Evolutionary conservation across 2,888 invertebrate genomes (phyloP).

Genomic region (Drosophila affinis): DNA sequence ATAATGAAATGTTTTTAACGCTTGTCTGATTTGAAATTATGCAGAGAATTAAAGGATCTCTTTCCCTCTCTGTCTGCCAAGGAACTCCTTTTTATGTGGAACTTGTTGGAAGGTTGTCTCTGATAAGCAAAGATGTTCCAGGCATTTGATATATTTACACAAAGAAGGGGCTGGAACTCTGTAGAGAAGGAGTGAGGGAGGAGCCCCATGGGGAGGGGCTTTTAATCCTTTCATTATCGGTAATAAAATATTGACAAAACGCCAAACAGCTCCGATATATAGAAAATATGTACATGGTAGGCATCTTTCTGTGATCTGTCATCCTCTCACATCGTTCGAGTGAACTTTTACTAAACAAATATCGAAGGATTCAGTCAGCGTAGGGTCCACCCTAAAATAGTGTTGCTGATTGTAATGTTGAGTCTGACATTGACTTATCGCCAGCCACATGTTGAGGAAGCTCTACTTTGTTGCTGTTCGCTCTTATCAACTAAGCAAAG

Average conservation of each 20-base stretch:
- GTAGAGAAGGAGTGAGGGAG: background rate
- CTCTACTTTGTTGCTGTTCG: constrained; percentile 30
- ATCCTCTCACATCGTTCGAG: too few species aligned
- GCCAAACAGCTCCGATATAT: background rate
- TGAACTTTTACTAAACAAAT: too few species aligned
- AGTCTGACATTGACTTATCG: background rate
- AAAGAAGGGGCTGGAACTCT: background rate
- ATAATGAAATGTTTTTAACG: constrained; percentile 83
- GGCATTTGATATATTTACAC: constrained; percentile 31
- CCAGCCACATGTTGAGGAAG: constrained; percentile 13
- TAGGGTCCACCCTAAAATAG: too few species aligned
- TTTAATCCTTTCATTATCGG: background rate
- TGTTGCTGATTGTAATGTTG: background rate
- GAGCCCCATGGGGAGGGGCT: background rate
- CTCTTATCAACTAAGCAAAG: constrained; percentile 14
- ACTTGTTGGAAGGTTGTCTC: constrained; percentile 49
- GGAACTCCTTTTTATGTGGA: constrained; percentile 42
- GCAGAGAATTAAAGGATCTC: constrained; percentile 82
- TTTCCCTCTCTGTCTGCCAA: constrained; percentile 48
- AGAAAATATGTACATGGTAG: too few species aligned
- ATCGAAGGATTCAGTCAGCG: too few species aligned
- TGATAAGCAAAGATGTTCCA: constrained; percentile 46
- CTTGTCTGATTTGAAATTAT: constrained; percentile 83
- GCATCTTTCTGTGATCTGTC: too few species aligned
- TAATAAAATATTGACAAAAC: background rate